Evolutionary conservation across 2,797 vertebrate genomes (phyloP), one percentile per base, ranked within the genome.

Genomic region (Anguilla megastoma): DNA sequence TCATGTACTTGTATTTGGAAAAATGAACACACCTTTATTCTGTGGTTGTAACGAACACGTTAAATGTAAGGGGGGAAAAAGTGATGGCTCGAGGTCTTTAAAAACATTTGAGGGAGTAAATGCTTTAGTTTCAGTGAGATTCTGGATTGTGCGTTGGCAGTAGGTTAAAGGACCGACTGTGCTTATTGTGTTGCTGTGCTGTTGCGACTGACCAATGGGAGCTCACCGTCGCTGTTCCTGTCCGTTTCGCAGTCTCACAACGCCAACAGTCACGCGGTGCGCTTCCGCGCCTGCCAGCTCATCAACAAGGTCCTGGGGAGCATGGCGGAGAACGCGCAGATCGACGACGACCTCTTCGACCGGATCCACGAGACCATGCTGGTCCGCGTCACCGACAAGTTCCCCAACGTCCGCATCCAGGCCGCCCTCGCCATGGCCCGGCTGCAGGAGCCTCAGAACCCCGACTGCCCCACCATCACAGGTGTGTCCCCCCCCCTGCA

Each of bases 371-470:
- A 97, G 91, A 96, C 97, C 88, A 99, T 99, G 98, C 93, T 99
- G 89, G 90, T 97, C 85, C 97, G 98, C 83, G 93, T 98, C 92
- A 98, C 97, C 33, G 98, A 99, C 94, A 98, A 98, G 92, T 97
- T 98, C 93, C 96, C 98, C 27, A 99, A 97, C 88, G 98, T 99
- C 90, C 96, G 98, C 91, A 97, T 99, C 91, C 98, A 99, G 92
- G 98, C 98, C 58, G 97, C 98, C 33, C 92, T 99, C 91, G 98
- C 98, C 45, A 95, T 99, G 94, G 97, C 98, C 0, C 96, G 98
- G 86, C 97, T 99, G 87, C 98, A 99, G 89, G 97, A 99, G 90
- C 97, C 98, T 36, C 96, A 93, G 88, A 96, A 99, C 89, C 94
- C 95, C 0, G 95, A 97, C 74, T 99, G 98, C 80, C 97, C 97